Conservation (phyloP, 2,888 invertebrate species). For the Cryptocephalus moraei region DNA sequence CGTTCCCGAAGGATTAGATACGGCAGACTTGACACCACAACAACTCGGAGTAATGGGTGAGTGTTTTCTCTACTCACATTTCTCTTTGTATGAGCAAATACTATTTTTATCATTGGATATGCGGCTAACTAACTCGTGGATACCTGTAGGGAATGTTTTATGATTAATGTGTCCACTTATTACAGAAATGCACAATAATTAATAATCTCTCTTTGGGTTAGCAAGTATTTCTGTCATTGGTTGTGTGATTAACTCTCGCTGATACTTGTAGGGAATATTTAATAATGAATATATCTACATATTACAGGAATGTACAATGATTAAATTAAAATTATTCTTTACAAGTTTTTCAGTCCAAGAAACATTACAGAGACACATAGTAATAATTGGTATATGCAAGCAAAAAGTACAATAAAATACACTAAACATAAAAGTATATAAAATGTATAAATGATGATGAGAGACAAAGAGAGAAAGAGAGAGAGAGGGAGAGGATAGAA, state of each 20-base stretch:
- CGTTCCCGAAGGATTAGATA: constrained; percentile 17
- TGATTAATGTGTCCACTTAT: constrained; percentile 13
- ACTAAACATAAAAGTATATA: no score
- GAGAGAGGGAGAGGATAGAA: no score
- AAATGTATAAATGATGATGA: no score
- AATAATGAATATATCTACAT: constrained; percentile 14
- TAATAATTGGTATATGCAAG: no score
- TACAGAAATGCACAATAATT: constrained; percentile 17
- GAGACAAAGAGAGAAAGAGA: no score
- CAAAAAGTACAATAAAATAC: no score
- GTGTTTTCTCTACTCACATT: constrained; percentile 30
- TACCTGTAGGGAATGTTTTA: constrained; percentile 10
- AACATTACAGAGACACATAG: constrained; percentile 11
- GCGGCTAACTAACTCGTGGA: no score
- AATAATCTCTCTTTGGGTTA: neutral
- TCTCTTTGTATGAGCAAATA: no score
- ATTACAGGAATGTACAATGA: constrained; percentile 17
- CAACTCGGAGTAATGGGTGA: constrained; percentile 85
- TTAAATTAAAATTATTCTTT: constrained; percentile 11
- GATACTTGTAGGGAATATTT: constrained; percentile 2
- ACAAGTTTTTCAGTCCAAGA: constrained; percentile 16
- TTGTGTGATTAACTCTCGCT: no score
- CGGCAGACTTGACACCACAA: constrained; percentile 65
- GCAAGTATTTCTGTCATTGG: no score
- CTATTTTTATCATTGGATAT: no score